Percentiles rank a stretch among this genome's conserved stretches.
These are phyloP conservation scores for Tadarida brasiliensis DNA, from an alignment of 2,797 vertebrate genomes.

Conservation along the genomic window DNA sequence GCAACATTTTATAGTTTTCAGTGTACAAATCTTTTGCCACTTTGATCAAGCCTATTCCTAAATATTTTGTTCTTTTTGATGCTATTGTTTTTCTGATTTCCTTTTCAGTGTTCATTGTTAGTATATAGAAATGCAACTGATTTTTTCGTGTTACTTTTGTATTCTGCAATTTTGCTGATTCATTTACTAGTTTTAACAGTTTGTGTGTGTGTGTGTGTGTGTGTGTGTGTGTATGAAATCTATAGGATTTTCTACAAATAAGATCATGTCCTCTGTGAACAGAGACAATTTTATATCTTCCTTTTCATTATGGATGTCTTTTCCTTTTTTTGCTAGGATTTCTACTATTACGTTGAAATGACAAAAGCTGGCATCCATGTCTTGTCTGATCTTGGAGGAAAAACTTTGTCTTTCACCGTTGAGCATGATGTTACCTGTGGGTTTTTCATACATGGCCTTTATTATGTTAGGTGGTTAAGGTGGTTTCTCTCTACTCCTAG, in stretches of 20 bases:
- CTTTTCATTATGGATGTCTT: slow-evolving; percentile 20
- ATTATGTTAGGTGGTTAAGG: not conserved
- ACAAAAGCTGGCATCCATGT: not conserved
- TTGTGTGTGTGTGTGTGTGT: not conserved
- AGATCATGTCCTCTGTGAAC: not conserved
- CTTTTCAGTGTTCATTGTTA: not conserved
- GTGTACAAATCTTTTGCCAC: not conserved
- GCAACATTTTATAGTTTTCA: slow-evolving; percentile 14
- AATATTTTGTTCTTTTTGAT: slow-evolving; percentile 8
- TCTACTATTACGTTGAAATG: not conserved
- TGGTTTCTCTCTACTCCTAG: not conserved
- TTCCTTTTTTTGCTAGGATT: slow-evolving; percentile 47
- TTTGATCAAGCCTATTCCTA: not conserved
- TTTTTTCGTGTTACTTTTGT: slow-evolving; percentile 39
- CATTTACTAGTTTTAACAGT: not conserved
- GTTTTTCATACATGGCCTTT: not conserved
- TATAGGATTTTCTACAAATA: slow-evolving; percentile 12
- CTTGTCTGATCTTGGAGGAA: not conserved
- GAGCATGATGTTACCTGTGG: not conserved
- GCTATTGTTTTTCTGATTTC: slow-evolving; percentile 37
- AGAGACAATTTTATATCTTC: slow-evolving; percentile 11
- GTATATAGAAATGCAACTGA: not conserved
- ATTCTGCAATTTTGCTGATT: slow-evolving; percentile 20
- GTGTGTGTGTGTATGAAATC: not conserved
- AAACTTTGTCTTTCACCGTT: not conserved